Base-by-base conservation (phyloP, 2,113 vertebrate genomes). In the Erpornis zantholeuca region DNA sequence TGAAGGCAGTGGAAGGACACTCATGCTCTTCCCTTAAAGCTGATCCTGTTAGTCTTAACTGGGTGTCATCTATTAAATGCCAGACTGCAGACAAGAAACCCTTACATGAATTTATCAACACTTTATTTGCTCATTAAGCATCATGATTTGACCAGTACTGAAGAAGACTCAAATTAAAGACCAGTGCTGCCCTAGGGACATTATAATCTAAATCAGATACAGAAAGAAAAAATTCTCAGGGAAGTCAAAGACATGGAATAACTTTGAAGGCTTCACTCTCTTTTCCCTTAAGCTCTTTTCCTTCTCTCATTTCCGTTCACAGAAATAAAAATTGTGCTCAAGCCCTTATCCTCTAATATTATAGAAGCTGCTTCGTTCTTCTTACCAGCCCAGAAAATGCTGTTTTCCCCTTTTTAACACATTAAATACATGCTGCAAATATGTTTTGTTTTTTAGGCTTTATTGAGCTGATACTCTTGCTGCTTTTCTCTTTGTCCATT, bases 101-200 rank as follows among this genome's bases (percentile, higher is more conserved):
- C 79, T 94, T 76, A 64, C 88, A 91, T 72, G 66, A 88, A 88
- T 92, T 96, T 91, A 91, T 92, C 45, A 84, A 71, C 86, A 72
- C 78, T 92, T 88, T 82, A 84, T 92, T 95, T 95, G 40, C 49
- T 92, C 77, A 84, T 96, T 92, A 94, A 89, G 36, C 53, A 45
- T 77, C 68, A 35, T 91, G 53, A 89, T 92, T 94, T 79, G 65
- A 53, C 57, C 86, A 64, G 61, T n/a, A 82, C 38, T 76, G 86
- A 79, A 84, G 65, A 94, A 82, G n/a, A 57, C 57, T 90, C 68
- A 90, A 83, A 95, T 90, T 83, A 93, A 96, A 95, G 88, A 79
- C 69, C 88, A 29, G 59, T 96, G 72, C 83, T 89, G 77, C 94
- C 77, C 49, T 53, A 61, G 89, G 89, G 86, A 94, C 56, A 72